Conservation (phyloP, 2,113 vertebrate species). For the Pomatostomus ruficeps region DNA sequence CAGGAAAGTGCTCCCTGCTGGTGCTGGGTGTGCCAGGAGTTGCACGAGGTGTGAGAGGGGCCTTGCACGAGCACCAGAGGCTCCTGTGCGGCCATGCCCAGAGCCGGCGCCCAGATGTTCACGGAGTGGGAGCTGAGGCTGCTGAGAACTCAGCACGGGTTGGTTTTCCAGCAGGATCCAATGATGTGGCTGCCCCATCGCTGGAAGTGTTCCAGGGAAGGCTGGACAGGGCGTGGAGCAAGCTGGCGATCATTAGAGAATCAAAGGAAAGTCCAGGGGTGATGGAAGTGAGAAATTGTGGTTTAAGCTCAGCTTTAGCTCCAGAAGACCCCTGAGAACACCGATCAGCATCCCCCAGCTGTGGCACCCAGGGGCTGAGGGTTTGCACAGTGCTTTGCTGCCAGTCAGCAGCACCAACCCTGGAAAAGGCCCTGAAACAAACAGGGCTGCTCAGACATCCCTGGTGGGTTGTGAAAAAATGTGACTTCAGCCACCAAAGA, state of each 20-base stretch:
- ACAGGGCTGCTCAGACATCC: background rate
- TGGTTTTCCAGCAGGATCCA: background rate
- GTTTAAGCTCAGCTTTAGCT: background rate
- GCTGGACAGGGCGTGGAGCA: fast-evolving
- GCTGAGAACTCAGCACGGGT: background rate
- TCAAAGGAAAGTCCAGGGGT: background rate
- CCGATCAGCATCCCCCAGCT: background rate
- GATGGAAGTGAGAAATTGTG: background rate
- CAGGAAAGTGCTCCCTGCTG: fast-evolving
- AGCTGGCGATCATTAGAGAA: background rate
- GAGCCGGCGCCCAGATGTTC: background rate
- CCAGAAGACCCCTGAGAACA: background rate
- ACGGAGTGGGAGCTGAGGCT: fast-evolving
- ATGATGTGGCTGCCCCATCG: background rate
- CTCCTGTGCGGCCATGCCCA: background rate
- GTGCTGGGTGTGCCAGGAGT: background rate
- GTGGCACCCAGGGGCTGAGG: fast-evolving
- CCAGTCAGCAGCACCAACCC: background rate
- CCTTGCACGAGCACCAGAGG: background rate
- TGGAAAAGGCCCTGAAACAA: background rate
- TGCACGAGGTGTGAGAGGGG: background rate
- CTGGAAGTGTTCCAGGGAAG: fast-evolving
- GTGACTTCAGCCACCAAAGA: background rate
- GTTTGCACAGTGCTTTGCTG: background rate
- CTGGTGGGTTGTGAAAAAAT: background rate